A percentile compares a stretch with the other conserved stretches of the same genome.
Evolutionary conservation across 2,797 vertebrate species (phyloP).

Genomic region (Potorous gilbertii): DNA sequence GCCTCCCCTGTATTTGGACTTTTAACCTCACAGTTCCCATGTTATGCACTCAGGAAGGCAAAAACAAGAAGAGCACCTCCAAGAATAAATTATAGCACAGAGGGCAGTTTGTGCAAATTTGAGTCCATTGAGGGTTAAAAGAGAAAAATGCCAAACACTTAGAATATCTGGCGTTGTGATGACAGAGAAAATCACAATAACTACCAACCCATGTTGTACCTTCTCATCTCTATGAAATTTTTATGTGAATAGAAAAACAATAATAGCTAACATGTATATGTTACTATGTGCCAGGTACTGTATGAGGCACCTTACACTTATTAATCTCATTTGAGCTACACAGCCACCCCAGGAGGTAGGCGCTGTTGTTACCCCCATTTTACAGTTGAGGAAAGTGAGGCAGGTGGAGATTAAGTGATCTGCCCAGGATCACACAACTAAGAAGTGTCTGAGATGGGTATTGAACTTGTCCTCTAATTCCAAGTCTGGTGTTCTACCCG

Average conservation of each 20-base stretch:
- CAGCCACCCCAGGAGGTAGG: too few species aligned
- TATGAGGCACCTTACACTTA: too few species aligned
- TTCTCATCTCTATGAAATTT: too few species aligned
- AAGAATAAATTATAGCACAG: background rate
- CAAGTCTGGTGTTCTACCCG: background rate
- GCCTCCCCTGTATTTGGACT: background rate
- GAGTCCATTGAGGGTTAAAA: background rate
- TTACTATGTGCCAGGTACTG: too few species aligned
- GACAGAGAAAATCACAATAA: background rate
- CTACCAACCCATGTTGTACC: background rate
- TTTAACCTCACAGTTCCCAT: background rate
- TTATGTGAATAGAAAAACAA: too few species aligned
- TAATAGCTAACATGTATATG: too few species aligned
- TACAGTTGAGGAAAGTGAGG: too few species aligned
- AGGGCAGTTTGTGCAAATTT: too few species aligned
- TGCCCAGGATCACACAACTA: too few species aligned
- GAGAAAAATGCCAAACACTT: background rate
- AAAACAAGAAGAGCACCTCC: background rate
- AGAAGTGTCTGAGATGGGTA: background rate
- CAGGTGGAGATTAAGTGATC: too few species aligned
- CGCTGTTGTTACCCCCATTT: too few species aligned
- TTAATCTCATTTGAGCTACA: too few species aligned
- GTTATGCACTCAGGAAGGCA: background rate
- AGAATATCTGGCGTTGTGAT: background rate
- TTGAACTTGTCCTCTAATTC: background rate